These are phyloP conservation scores for Neosilurus mollespiculum DNA, from an alignment of 2,797 vertebrate species.

Conservation along the genomic window DNA sequence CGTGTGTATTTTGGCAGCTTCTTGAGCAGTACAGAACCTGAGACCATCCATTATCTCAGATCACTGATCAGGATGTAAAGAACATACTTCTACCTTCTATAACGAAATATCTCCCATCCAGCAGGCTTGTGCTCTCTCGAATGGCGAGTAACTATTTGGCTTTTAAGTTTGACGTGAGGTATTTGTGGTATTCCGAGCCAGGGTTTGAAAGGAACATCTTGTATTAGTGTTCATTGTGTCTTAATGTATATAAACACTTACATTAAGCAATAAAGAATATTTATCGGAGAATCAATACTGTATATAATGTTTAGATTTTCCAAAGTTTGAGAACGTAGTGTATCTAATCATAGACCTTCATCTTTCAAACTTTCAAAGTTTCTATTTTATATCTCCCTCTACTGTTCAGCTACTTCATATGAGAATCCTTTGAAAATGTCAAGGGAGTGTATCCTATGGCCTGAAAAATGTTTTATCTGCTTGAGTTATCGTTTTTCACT, in stretches of 20 bases:
- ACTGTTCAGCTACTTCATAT: slow-evolving; percentile 53
- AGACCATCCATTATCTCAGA: slow-evolving; percentile 50
- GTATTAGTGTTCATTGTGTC: slow-evolving; percentile 37
- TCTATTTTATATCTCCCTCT: slow-evolving; percentile 59
- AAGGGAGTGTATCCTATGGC: slow-evolving; percentile 56
- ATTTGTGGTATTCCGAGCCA: slow-evolving; percentile 61
- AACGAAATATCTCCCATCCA: slow-evolving; percentile 47
- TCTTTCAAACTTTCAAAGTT: slow-evolving; percentile 51
- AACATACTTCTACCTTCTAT: slow-evolving; percentile 43
- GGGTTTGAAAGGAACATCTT: slow-evolving; percentile 40
- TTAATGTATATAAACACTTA: slow-evolving; percentile 45
- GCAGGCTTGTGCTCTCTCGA: slow-evolving; percentile 44
- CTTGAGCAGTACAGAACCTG: slow-evolving; percentile 6
- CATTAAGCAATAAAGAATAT: slow-evolving; percentile 31
- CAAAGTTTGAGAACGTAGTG: background rate
- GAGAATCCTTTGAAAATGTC: slow-evolving; percentile 62
- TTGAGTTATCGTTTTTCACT: slow-evolving; percentile 68
- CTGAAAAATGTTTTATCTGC: slow-evolving; percentile 68
- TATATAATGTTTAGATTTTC: background rate
- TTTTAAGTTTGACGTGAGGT: slow-evolving; percentile 69
- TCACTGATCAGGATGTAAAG: slow-evolving; percentile 58
- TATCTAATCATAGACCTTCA: slow-evolving; percentile 43
- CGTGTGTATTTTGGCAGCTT: slow-evolving; percentile 20
- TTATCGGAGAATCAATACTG: slow-evolving; percentile 31
- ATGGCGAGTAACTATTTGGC: slow-evolving; percentile 58